phyloP scores from a whole-genome alignment of 2,888 invertebrate genomes.

The Zele albiditarsus region DNA sequence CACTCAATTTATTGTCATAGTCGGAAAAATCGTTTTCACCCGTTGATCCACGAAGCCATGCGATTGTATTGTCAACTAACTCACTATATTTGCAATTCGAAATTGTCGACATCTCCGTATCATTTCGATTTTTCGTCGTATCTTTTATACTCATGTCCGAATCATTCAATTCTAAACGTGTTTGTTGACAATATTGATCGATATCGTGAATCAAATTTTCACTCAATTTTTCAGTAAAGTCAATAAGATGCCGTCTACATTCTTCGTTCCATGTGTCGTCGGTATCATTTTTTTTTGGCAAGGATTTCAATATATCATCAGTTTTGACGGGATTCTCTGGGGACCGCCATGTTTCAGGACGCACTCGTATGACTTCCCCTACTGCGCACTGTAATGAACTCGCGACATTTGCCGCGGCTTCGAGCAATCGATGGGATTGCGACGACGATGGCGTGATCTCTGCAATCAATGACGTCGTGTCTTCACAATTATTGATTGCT shows the following conservation, averaged over 20 bases:
- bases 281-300: conserved; percentile 39
- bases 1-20: conserved; percentile 59
- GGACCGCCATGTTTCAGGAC: background rate
- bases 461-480: background rate
- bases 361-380: conserved; percentile 30
- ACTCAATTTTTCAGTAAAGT: conserved; percentile 76
- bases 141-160: conserved; percentile 12
- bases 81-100: conserved; percentile 56
- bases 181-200: conserved; percentile 74
- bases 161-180: conserved; percentile 63
- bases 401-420: conserved; percentile 80
- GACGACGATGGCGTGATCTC: conserved; percentile 41
- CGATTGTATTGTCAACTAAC: conserved; percentile 56
- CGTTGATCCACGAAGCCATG: conserved; percentile 52
- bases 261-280: conserved; percentile 77
- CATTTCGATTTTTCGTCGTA: background rate
- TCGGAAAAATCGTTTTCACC: conserved; percentile 49
- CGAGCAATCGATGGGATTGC: conserved; percentile 75
- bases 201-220: conserved; percentile 87
- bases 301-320: background rate
- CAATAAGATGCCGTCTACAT: conserved; percentile 81
- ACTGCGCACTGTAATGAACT: conserved; percentile 76
- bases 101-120: background rate
- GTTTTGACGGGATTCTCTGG: background rate
- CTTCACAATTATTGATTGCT: background rate